Conservation (phyloP, 2,888 invertebrate genomes). For the Stramonita haemastoma region DNA sequence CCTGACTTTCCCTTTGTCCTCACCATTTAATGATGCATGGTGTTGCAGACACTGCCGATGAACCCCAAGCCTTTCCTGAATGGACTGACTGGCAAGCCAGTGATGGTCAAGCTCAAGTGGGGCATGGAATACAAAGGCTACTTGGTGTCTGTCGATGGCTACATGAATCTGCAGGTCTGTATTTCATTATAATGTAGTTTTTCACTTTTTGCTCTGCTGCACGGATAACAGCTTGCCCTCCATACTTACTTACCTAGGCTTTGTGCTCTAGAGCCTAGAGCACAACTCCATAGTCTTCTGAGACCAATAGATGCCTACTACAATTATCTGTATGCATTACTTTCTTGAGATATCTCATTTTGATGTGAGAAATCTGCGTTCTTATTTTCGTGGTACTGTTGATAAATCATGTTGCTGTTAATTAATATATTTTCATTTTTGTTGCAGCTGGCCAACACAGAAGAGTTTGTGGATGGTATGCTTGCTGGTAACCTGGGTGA, state of each 20-base stretch:
- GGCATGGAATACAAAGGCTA: constrained; percentile 99
- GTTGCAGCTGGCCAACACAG: constrained; percentile 93
- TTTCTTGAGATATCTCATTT: too few species aligned
- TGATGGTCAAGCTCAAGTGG: constrained; percentile 99
- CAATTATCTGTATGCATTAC: too few species aligned
- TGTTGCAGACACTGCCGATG: constrained; percentile 78
- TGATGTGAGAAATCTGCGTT: too few species aligned
- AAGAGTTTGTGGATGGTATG: constrained; percentile 95
- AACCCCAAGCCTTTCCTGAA: constrained; percentile 99
- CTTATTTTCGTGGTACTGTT: too few species aligned
- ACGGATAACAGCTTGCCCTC: background rate
- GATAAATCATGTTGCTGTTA: too few species aligned
- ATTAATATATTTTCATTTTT: background rate
- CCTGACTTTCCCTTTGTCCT: too few species aligned
- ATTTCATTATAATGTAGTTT: background rate
- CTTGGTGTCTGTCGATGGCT: constrained; percentile 97
- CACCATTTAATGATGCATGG: too few species aligned
- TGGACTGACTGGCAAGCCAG: constrained; percentile 97
- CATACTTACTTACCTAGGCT: too few species aligned
- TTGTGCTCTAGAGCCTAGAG: too few species aligned
- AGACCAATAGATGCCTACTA: too few species aligned
- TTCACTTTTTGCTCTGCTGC: background rate
- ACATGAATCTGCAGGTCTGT: constrained; percentile 93
- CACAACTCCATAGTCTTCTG: too few species aligned
- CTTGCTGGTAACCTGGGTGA: constrained; percentile 96